Evolutionary conservation across 2,113 vertebrate genomes (phyloP).

Genomic region (Pseudorectes ferrugineus): DNA sequence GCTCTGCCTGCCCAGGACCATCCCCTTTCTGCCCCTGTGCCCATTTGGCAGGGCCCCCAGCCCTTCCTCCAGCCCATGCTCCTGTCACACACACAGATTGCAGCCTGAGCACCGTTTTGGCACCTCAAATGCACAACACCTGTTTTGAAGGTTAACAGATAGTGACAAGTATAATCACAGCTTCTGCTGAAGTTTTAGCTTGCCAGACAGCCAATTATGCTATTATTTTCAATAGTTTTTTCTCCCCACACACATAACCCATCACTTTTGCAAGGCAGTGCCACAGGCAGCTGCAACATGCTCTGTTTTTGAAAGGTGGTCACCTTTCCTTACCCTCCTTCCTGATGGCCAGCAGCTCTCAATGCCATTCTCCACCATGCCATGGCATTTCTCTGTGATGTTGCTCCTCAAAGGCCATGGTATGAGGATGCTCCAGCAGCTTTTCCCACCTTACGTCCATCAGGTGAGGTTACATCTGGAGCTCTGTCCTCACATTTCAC

Average conservation of each 20-base stretch:
- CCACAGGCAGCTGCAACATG: background rate
- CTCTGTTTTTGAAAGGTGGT: background rate
- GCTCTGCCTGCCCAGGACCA: background rate
- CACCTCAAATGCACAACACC: background rate
- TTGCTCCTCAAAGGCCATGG: background rate
- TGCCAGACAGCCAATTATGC: background rate
- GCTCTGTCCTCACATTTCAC: background rate
- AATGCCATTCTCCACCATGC: rapidly evolving
- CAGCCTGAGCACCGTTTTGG: background rate
- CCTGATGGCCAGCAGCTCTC: background rate
- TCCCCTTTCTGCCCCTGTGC: background rate
- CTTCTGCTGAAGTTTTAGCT: slow-evolving; percentile 9
- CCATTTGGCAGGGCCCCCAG: background rate
- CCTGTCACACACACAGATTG: background rate
- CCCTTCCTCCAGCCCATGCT: background rate
- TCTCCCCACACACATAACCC: background rate
- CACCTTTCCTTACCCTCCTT: background rate
- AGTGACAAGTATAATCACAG: slow-evolving; percentile 35
- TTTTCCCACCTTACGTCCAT: background rate
- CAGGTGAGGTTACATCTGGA: rapidly evolving
- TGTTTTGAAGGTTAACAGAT: slow-evolving; percentile 52
- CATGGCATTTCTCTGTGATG: background rate
- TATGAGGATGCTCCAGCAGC: background rate
- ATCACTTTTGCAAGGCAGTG: background rate
- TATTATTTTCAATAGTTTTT: background rate